phyloP scores from a whole-genome alignment of 1,140 invertebrate genomes.

The Solenopsis invicta region DNA sequence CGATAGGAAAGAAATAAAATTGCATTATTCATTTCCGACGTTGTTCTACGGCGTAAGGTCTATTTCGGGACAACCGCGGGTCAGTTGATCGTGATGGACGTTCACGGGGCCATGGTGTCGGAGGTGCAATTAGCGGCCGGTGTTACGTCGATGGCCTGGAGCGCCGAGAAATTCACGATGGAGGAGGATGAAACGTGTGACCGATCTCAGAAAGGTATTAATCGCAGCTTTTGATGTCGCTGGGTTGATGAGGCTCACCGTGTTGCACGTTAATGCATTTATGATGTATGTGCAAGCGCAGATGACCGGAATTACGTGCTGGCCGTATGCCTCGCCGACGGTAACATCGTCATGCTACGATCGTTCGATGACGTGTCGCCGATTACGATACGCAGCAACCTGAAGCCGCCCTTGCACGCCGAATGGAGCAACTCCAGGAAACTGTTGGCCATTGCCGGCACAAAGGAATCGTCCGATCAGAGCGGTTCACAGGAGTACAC shows the following conservation, averaged over 20 bases:
- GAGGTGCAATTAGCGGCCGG: constrained; percentile 95
- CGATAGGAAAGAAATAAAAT: constrained; percentile 34
- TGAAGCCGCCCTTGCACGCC: constrained; percentile 93
- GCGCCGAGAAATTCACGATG: constrained; percentile 99
- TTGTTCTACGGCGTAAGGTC: constrained; percentile 88
- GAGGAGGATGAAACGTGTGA: constrained; percentile 92
- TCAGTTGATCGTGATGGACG: constrained; percentile 98
- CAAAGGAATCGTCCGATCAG: constrained; percentile 83
- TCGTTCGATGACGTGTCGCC: constrained; percentile 97
- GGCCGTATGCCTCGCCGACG: constrained; percentile 95
- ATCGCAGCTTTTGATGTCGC: background rate
- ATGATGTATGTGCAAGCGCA: constrained; percentile 43
- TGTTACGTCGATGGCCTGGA: constrained; percentile 97
- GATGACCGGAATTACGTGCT: constrained; percentile 90
- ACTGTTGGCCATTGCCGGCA: constrained; percentile 96
- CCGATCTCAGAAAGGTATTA: constrained; percentile 75
- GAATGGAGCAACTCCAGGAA: constrained; percentile 99
- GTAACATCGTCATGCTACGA: constrained; percentile 94
- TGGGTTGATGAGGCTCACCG: background rate
- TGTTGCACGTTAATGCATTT: constrained; percentile 27
- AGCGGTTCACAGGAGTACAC: constrained; percentile 87
- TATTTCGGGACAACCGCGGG: constrained; percentile 98
- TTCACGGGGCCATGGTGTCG: constrained; percentile 97
- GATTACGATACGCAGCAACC: constrained; percentile 93
- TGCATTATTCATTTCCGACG: background rate